Evolutionary conservation across 2,797 vertebrate genomes (phyloP), one percentile per base, ranked within the genome.

Genomic region (Cuniculus paca): DNA sequence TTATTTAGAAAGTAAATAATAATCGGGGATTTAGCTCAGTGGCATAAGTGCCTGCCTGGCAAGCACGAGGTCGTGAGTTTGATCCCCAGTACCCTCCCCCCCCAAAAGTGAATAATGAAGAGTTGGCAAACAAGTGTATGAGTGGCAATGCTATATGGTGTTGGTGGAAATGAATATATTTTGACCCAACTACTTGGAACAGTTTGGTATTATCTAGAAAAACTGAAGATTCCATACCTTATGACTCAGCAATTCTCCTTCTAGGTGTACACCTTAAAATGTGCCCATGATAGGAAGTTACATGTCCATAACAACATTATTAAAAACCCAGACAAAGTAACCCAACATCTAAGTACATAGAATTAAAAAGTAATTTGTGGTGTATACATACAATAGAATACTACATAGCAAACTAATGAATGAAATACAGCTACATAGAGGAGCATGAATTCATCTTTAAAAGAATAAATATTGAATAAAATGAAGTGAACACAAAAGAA

Each of bases 1-100:
- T 65, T 65, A 83, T 50, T 72, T 96, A 42, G 72, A 96, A 74
- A 78, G 83, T 65, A 20, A 48, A 45, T 72, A 56, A 74, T 56
- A 63, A n/a, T n/a, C n/a, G n/a, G n/a, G n/a, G n/a, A n/a, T n/a
- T n/a, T n/a, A n/a, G n/a, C n/a, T n/a, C n/a, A n/a, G n/a, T n/a
- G n/a, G n/a, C n/a, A n/a, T n/a, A n/a, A n/a, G n/a, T n/a, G n/a
- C n/a, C n/a, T n/a, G n/a, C n/a, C n/a, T n/a, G n/a, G n/a, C n/a
- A n/a, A n/a, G n/a, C n/a, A n/a, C n/a, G n/a, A n/a, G n/a, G n/a
- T n/a, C n/a, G n/a, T n/a, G n/a, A n/a, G n/a, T n/a, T n/a, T n/a
- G n/a, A n/a, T n/a, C n/a, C n/a, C n/a, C n/a, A n/a, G n/a, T n/a
- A n/a, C n/a, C n/a, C n/a, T n/a, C n/a, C n/a, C n/a, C n/a, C n/a